Conservation (phyloP, 2,888 invertebrate species). For the Drosophila acutilabella region DNA sequence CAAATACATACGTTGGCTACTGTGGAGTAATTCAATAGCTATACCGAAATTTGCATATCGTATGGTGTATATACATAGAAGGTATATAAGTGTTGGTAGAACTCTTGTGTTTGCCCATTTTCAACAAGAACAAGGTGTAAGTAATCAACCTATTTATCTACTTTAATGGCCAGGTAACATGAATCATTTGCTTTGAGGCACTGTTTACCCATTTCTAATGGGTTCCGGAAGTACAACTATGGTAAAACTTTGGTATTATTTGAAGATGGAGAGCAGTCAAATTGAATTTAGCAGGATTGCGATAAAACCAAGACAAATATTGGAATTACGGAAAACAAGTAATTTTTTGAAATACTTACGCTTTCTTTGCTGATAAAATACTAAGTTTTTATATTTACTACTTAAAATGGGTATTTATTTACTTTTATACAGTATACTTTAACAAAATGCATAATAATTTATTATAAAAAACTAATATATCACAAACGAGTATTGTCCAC, state of each 20-base stretch:
- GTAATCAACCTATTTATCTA: conserved; percentile 2
- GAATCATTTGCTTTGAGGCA: neutral
- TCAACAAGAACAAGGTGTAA: neutral
- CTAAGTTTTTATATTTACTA: neutral
- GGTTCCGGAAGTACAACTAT: neutral
- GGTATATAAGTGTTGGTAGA: neutral
- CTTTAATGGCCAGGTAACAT: conserved; percentile 5
- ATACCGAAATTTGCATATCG: neutral
- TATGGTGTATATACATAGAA: neutral
- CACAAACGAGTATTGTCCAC: conserved; percentile 31
- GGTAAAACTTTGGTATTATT: neutral
- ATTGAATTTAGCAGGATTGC: neutral
- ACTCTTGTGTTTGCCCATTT: conserved; percentile 1
- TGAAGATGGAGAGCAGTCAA: neutral
- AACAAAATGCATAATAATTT: conserved; percentile 33
- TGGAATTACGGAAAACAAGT: too few species aligned
- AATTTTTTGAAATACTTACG: too few species aligned
- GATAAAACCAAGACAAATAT: neutral
- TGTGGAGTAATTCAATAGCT: neutral
- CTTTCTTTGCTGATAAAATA: neutral
- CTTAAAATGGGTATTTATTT: conserved; percentile 20
- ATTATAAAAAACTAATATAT: conserved; percentile 31
- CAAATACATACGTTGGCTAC: neutral
- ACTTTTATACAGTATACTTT: conserved; percentile 9
- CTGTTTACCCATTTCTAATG: neutral